Evolutionary conservation across 1,140 invertebrate genomes (phyloP).

Genomic region (Brachystomella parvula): DNA sequence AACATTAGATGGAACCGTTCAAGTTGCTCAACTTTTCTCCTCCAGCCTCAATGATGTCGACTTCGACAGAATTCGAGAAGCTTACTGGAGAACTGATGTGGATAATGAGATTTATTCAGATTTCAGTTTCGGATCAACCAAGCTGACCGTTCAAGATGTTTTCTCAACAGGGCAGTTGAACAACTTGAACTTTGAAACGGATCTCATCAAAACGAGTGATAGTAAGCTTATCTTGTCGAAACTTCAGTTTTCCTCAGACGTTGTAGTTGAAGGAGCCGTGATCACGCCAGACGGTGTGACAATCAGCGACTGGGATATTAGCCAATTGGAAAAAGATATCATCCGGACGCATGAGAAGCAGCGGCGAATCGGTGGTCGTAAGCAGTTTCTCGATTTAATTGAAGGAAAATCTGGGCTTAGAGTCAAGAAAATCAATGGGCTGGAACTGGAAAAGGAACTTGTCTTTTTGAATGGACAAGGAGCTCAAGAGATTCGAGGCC

Average conservation of each 20-base stretch:
- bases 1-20: not conserved
- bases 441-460: not conserved
- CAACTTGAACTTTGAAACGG: not conserved
- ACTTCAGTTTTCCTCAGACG: not conserved
- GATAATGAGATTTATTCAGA: constrained; percentile 7
- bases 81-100: constrained; percentile 7
- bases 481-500: not conserved
- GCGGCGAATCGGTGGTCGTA: constrained; percentile 10
- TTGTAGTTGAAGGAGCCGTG: not conserved
- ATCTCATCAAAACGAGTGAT: constrained; percentile 3
- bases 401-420: not conserved
- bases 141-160: not conserved
- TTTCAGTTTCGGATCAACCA: not conserved
- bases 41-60: not conserved
- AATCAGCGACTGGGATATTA: constrained; percentile 9
- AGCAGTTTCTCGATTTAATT: constrained; percentile 1
- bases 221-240: not conserved
- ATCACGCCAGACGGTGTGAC: not conserved
- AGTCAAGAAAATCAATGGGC: constrained; percentile 2
- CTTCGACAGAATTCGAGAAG: constrained; percentile 1
- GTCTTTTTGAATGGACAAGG: constrained; percentile 1
- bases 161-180: constrained; percentile 16
- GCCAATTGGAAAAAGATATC: not conserved
- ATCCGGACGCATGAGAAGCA: constrained; percentile 1
- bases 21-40: not conserved